Conservation (phyloP, 2,797 vertebrate species). For the Tadarida brasiliensis region DNA sequence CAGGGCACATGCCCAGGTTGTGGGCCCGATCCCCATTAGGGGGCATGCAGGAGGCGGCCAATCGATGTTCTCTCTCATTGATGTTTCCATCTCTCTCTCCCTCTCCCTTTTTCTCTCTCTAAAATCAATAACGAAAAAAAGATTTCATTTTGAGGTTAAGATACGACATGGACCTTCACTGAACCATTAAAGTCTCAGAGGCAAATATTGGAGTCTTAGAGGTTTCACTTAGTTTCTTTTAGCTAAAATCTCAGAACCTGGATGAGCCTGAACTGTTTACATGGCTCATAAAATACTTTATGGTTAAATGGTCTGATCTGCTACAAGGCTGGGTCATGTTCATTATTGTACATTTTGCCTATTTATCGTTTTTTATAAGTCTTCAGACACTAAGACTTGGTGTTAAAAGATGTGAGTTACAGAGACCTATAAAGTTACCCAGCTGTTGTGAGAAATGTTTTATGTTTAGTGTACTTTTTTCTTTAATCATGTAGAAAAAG, state of each 20-base stretch:
- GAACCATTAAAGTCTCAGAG: conserved; percentile 25
- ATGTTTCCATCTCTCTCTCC: too few species aligned
- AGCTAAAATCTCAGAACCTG: conserved; percentile 40
- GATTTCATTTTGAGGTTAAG: conserved; percentile 14
- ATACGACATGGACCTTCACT: neutral
- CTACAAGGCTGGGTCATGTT: neutral
- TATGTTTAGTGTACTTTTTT: conserved; percentile 51
- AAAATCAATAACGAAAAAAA: neutral
- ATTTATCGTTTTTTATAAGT: conserved; percentile 42
- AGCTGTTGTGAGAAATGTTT: conserved; percentile 52
- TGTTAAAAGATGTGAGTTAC: conserved; percentile 58
- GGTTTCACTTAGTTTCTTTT: conserved; percentile 5
- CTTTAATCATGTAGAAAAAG: conserved; percentile 53
- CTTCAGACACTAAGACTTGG: conserved; percentile 54
- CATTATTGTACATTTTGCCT: conserved; percentile 64
- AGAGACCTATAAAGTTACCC: conserved; percentile 69
- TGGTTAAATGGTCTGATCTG: neutral
- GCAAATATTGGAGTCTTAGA: neutral
- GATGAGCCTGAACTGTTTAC: neutral
- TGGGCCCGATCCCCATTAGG: too few species aligned
- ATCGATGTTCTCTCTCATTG: too few species aligned
- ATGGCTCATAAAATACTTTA: conserved; percentile 41
- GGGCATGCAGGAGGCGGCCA: too few species aligned
- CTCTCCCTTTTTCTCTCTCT: too few species aligned
- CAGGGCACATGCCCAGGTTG: too few species aligned